Evolutionary conservation across 2,888 invertebrate species (phyloP).

Genomic region (Eurytoma adleriae): DNA sequence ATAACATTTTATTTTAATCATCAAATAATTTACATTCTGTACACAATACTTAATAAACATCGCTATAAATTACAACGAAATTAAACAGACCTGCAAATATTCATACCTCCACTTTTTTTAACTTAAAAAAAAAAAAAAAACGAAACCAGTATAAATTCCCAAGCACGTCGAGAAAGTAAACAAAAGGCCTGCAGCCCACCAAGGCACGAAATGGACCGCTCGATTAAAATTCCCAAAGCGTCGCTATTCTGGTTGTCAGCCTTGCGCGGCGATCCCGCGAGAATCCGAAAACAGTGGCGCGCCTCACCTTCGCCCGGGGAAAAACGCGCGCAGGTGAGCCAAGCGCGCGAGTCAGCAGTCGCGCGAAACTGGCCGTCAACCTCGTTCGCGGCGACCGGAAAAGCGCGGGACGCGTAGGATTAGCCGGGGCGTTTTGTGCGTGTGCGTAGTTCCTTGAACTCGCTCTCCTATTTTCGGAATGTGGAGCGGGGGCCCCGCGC

Average conservation of each 20-base stretch:
- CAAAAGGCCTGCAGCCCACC: no score
- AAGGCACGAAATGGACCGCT: no score
- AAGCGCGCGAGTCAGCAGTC: not conserved
- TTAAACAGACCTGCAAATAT: no score
- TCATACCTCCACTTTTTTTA: no score
- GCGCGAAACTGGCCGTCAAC: constrained; percentile 35
- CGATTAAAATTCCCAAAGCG: no score
- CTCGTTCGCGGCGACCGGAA: constrained; percentile 50
- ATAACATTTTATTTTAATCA: no score
- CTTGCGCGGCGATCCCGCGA: constrained; percentile 11
- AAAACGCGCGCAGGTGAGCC: not conserved
- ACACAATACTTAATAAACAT: no score
- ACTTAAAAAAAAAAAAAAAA: no score
- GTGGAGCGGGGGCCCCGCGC: constrained; percentile 48
- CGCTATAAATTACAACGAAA: no score
- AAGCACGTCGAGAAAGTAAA: no score
- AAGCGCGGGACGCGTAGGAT: constrained; percentile 39
- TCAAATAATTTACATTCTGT: no score
- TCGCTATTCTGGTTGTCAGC: not conserved
- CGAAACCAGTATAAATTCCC: no score
- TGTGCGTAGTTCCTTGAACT: constrained; percentile 57
- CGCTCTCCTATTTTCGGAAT: constrained; percentile 55
- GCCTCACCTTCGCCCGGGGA: not conserved
- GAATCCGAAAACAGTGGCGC: not conserved
- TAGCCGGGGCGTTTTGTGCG: not conserved